phyloP scores from a whole-genome alignment of 2,888 invertebrate genomes.

The Drosophila neutralis region DNA sequence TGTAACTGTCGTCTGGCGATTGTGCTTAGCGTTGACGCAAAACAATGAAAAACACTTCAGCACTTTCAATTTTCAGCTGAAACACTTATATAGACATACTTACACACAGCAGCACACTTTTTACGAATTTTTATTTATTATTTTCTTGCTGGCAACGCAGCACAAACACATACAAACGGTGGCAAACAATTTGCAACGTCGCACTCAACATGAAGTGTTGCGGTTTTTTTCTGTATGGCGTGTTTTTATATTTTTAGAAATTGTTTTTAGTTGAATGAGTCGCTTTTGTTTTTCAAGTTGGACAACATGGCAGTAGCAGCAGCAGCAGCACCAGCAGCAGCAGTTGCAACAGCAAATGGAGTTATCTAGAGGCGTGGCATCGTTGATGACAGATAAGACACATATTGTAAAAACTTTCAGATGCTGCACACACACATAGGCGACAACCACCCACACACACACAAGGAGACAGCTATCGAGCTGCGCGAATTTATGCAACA shows the following conservation, averaged over 20 bases:
- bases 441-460: conserved; percentile 10
- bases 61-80: conserved; percentile 71
- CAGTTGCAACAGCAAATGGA: conserved; percentile 9
- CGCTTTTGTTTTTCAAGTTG: conserved; percentile 48
- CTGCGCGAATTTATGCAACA: conserved; percentile 55
- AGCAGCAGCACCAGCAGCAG: conserved; percentile 1
- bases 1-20: conserved; percentile 37
- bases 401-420: conserved; percentile 52
- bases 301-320: conserved; percentile 20
- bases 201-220: conserved; percentile 77
- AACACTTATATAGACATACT: conserved; percentile 32
- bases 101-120: conserved; percentile 49
- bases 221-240: conserved; percentile 57
- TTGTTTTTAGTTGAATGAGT: conserved; percentile 70
- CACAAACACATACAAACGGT: conserved; percentile 21
- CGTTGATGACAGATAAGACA: conserved; percentile 77
- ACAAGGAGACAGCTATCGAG: conserved; percentile 3
- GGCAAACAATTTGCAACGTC: conserved; percentile 71
- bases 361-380: conserved; percentile 26
- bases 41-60: conserved; percentile 77
- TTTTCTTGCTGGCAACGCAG: conserved; percentile 50
- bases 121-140: conserved; percentile 75
- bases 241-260: conserved; percentile 77
- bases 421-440: conserved; percentile 5
- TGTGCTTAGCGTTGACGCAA: conserved; percentile 67